Conservation (phyloP, 1,140 invertebrate genomes). For the Liolophura sinensis region DNA sequence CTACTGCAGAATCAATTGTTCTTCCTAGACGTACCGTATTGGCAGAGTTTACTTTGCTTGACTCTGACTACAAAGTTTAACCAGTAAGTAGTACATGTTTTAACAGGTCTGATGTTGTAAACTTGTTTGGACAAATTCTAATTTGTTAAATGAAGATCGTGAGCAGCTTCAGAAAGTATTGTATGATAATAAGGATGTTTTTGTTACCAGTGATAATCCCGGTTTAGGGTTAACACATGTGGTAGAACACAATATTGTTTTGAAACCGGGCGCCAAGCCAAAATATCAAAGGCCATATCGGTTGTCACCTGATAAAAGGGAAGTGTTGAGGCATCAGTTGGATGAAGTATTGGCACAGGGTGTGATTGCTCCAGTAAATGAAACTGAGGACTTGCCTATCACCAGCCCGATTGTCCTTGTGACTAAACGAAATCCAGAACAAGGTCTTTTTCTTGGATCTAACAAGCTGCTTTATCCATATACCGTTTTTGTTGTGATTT, state of each 20-base stretch:
- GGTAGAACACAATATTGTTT: constrained; percentile 8
- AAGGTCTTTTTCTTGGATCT: background rate
- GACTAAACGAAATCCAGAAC: background rate
- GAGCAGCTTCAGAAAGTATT: too few species aligned
- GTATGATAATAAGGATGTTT: too few species aligned
- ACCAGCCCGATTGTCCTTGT: constrained; percentile 6
- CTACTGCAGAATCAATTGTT: too few species aligned
- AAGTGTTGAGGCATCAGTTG: constrained; percentile 8
- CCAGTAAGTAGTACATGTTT: too few species aligned
- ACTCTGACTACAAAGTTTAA: too few species aligned
- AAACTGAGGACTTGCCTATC: constrained; percentile 5
- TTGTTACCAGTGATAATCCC: too few species aligned
- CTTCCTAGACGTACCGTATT: too few species aligned
- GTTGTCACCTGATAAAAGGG: constrained; percentile 8
- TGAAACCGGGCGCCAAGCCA: constrained; percentile 4
- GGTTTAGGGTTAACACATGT: constrained; percentile 4
- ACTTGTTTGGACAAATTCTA: too few species aligned
- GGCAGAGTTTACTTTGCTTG: too few species aligned
- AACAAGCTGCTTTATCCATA: constrained; percentile 1
- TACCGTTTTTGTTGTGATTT: constrained; percentile 6
- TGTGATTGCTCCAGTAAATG: constrained; percentile 6
- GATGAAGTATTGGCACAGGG: constrained; percentile 7
- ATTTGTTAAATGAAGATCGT: too few species aligned
- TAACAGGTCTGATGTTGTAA: too few species aligned
- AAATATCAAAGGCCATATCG: constrained; percentile 7